phyloP scores from a whole-genome alignment of 2,888 invertebrate species.

The Stramonita haemastoma region DNA sequence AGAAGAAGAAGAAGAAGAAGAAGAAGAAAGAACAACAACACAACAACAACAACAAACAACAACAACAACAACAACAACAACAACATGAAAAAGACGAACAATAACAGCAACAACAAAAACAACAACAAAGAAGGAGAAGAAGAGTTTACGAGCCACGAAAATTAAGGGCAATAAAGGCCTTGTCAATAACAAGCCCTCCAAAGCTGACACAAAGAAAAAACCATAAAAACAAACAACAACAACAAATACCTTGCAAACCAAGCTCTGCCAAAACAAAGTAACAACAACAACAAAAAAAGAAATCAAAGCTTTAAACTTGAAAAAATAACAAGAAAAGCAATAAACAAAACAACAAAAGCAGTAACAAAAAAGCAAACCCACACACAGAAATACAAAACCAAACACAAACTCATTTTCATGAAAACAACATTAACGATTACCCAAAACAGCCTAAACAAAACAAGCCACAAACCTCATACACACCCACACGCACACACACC shows the following conservation, averaged over 20 bases:
- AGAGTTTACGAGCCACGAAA: neutral
- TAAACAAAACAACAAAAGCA: neutral
- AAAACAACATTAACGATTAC: neutral
- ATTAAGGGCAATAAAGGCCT: neutral
- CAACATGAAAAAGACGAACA: too few species aligned
- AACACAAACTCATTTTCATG: neutral
- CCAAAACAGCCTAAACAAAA: neutral
- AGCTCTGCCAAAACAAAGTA: neutral
- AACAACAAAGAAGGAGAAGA: neutral
- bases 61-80: too few species aligned
- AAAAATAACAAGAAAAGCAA: neutral
- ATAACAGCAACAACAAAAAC: constrained; percentile 5
- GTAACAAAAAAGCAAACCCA: neutral
- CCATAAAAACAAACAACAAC: neutral
- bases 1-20: neutral
- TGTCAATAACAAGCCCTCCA: neutral
- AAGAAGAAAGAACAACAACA: neutral
- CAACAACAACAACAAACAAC: neutral
- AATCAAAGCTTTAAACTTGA: neutral
- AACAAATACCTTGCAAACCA: neutral
- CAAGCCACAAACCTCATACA: neutral
- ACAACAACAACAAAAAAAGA: neutral
- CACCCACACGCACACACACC: neutral
- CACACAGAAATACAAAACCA: neutral
- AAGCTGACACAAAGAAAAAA: neutral